Base-by-base conservation (phyloP, 2,888 invertebrate genomes). In the Apodemia zela region DNA sequence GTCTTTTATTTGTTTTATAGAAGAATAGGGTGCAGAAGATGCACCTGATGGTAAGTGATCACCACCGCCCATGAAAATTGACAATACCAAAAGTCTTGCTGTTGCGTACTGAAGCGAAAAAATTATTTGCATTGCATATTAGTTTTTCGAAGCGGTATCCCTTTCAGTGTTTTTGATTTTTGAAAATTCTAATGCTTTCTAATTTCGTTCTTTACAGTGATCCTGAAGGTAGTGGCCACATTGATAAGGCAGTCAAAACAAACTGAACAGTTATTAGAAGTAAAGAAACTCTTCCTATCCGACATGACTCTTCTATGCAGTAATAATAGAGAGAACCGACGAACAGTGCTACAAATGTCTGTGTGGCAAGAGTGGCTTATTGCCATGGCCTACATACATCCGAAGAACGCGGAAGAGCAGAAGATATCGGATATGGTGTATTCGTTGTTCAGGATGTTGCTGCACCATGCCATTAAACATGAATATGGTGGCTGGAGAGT, bases 401-500 rank as follows among this genome's bases (percentile, higher is more conserved):
- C 99, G 0, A 97, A 97, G 84, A 98, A 96, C 75, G 95, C 96
- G 0, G 98, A 98, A 78, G 98, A 99, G 79, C 98, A 98, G 82
- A 97, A 98, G 87, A 96, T 99, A 63, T 98, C 98, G 0, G 99
- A 99, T 80, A 98, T 99, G 97, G 99, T 99, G 49, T 99, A 99
- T 87, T 97, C 98, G 0, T 90, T 99, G 72, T 99, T 99, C 91
- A 94, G 98, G 17, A 98, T 99, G 97, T 92, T 99, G 67, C 91
- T 99, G 58, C 99, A 99, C 83, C 99, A 99, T 85, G 99, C 99
- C 51, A 98, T 99, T 73, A 99, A 99, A 81, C 98, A 98, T 77
- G 99, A 99, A 86, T 99, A 98, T 79, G 99, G 99, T 6, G 99
- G 99, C 17, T 99, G 99, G 99, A 92, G 99, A 67, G 99, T 99